Percentiles rank a stretch among this genome's conserved stretches.
Evolutionary conservation across 2,888 invertebrate genomes (phyloP).

Genomic region (Athalia cordata): DNA sequence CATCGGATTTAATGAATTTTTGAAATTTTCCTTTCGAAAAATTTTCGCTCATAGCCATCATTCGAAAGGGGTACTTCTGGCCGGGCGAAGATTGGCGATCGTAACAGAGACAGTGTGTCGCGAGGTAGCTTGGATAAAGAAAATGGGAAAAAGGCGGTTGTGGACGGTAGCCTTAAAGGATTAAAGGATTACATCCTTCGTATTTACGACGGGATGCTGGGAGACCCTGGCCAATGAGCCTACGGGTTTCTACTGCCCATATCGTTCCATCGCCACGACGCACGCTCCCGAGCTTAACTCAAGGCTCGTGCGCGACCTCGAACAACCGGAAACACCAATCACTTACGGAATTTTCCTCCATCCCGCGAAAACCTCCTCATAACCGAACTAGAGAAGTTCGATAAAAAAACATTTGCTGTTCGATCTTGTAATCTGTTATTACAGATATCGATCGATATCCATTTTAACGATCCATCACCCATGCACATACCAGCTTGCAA

Average conservation of each 20-base stretch:
- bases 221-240: slow-evolving; percentile 10
- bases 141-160: slow-evolving; percentile 32
- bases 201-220: slow-evolving; percentile 42
- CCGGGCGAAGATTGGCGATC: too few relatives aligned
- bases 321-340: slow-evolving; percentile 40
- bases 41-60: background rate
- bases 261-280: slow-evolving; percentile 37
- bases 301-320: slow-evolving; percentile 30
- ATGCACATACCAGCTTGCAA: too few relatives aligned
- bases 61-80: too few relatives aligned
- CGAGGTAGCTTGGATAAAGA: slow-evolving; percentile 6
- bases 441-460: too few relatives aligned
- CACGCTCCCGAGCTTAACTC: slow-evolving; percentile 34
- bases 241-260: background rate
- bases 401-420: background rate
- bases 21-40: background rate
- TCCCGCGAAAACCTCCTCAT: slow-evolving; percentile 25
- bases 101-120: background rate
- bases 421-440: too few relatives aligned
- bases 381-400: background rate
- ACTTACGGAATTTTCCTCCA: slow-evolving; percentile 29
- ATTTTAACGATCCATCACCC: too few relatives aligned
- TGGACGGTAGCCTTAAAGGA: slow-evolving; percentile 35
- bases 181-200: slow-evolving; percentile 41
- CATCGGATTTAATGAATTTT: too few relatives aligned